A percentile compares a stretch with the other conserved stretches of the same genome.
Conservation (phyloP, 2,797 vertebrate genomes). For the Crypturellus tataupa region DNA sequence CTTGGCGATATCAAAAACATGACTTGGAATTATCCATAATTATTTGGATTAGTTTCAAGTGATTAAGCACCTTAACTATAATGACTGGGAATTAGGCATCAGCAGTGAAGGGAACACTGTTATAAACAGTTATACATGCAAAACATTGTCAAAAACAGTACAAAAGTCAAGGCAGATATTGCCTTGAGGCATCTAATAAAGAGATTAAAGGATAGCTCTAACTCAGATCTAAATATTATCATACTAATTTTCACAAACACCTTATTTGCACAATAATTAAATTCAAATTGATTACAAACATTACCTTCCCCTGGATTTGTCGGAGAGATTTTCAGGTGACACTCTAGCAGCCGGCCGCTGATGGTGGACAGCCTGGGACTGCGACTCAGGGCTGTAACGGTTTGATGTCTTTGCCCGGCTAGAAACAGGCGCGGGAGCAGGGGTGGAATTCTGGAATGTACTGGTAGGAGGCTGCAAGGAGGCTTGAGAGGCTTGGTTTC, state of each 20-base stretch:
- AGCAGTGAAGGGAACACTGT: not conserved
- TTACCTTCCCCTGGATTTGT: constrained; percentile 94
- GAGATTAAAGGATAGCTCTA: not conserved
- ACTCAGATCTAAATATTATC: not conserved
- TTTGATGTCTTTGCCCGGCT: constrained; percentile 87
- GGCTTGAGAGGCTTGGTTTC: constrained; percentile 90
- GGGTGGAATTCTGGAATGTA: constrained; percentile 92
- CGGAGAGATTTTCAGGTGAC: constrained; percentile 91
- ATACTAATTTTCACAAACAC: not conserved
- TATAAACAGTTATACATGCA: not conserved
- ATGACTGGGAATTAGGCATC: not conserved
- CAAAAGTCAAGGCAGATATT: not conserved
- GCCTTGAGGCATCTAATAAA: not conserved
- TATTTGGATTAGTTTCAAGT: not conserved
- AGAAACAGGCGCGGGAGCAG: constrained; percentile 79
- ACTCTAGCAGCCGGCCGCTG: constrained; percentile 90
- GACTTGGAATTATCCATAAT: not conserved
- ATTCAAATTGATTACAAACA: not conserved
- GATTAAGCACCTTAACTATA: not conserved
- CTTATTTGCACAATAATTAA: not conserved
- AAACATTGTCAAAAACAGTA: not conserved
- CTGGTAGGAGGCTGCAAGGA: constrained; percentile 84
- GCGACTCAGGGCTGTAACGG: constrained; percentile 94
- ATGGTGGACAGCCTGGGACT: constrained; percentile 85
- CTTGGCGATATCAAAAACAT: not conserved